A percentile compares a stretch with the other conserved stretches of the same genome.
These are phyloP conservation scores for Austrofundulus limnaeus DNA, from an alignment of 2,113 vertebrate species.

Conservation along the genomic window DNA sequence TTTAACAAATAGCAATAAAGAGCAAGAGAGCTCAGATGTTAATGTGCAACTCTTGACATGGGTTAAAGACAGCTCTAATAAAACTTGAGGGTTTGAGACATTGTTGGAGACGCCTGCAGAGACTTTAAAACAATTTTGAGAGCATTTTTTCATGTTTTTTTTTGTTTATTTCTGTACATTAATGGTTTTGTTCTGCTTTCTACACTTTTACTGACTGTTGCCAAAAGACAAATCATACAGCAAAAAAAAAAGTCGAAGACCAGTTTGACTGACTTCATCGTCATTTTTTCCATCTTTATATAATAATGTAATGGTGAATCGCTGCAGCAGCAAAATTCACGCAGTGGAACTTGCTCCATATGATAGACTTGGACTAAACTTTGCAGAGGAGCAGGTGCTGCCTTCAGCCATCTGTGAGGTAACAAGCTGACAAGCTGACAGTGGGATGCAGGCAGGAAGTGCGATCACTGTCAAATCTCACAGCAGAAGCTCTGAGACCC, in stretches of 20 bases:
- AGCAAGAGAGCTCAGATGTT: no score
- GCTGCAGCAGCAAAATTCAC: neutral
- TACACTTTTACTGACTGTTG: neutral
- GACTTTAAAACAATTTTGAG: no score
- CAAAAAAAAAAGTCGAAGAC: neutral
- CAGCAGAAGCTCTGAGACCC: constrained; percentile 18
- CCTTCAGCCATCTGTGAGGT: neutral
- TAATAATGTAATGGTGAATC: neutral
- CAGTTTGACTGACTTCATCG: neutral
- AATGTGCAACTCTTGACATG: no score
- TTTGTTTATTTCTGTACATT: no score
- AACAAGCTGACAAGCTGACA: neutral
- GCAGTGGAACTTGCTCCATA: neutral
- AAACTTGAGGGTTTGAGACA: no score
- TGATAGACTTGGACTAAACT: neutral
- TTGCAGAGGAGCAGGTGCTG: constrained; percentile 9
- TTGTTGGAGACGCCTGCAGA: no score
- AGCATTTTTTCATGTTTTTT: no score
- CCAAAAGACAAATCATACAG: neutral
- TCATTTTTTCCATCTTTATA: neutral
- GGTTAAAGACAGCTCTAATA: no score
- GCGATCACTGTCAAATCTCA: constrained; percentile 4
- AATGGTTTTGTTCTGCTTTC: neutral
- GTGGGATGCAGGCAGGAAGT: neutral
- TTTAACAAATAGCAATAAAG: no score